Conservation (phyloP, 30 jellyfish, hydroid and myxozoan species). For the Aurelia sp. region DNA sequence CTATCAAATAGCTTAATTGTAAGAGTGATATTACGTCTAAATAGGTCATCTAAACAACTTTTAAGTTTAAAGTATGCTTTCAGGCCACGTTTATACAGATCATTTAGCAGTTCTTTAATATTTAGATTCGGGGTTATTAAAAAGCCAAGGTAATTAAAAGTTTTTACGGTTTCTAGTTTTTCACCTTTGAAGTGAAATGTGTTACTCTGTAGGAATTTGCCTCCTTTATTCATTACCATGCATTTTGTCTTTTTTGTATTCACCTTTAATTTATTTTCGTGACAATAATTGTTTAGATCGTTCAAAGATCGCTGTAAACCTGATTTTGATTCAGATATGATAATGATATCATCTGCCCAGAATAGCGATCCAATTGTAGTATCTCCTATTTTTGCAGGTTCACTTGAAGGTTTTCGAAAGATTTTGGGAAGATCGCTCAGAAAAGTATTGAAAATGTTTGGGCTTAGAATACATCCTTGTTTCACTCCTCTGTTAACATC, state of each 20-base stretch:
- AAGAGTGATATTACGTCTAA: no score
- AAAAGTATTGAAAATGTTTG: slow-evolving; percentile 11
- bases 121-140: slow-evolving; percentile 25
- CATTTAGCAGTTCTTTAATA: slow-evolving; percentile 26
- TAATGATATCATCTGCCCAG: slow-evolving; percentile 32
- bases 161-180: slow-evolving; percentile 30
- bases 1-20: no score
- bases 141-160: slow-evolving; percentile 26
- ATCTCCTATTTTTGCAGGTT: slow-evolving; percentile 24
- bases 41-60: slow-evolving; percentile 22
- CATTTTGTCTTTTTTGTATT: slow-evolving; percentile 6
- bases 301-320: slow-evolving; percentile 19
- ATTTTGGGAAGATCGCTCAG: slow-evolving; percentile 26
- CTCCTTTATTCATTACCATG: slow-evolving; percentile 30
- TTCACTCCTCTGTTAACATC: slow-evolving; percentile 19
- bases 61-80: slow-evolving; percentile 25
- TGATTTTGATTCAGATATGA: slow-evolving; percentile 15
- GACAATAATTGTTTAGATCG: slow-evolving; percentile 12
- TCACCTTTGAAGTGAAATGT: background rate
- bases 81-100: slow-evolving; percentile 29
- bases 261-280: background rate
- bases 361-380: slow-evolving; percentile 23
- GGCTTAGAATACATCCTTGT: slow-evolving; percentile 40
- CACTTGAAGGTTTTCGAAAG: background rate
- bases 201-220: slow-evolving; percentile 23